A percentile compares a stretch with the other conserved stretches of the same genome.
phyloP scores from a whole-genome alignment of 2,113 vertebrate species.

The Cariama cristata region DNA sequence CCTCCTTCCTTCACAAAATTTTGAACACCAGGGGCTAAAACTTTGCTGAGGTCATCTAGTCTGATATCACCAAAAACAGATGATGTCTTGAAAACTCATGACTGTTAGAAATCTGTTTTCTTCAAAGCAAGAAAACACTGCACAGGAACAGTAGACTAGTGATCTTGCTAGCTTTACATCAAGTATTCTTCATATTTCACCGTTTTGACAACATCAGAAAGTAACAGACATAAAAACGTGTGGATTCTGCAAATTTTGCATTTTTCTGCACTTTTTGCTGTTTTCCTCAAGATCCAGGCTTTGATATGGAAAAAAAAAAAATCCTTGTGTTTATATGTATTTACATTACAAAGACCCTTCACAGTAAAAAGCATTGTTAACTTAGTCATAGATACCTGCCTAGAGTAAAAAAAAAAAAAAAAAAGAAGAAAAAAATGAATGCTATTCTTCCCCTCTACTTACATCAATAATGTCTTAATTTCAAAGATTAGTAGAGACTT shows the following conservation, averaged over 20 bases:
- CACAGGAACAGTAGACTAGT: background rate
- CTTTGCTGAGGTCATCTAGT: background rate
- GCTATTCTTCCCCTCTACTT: background rate
- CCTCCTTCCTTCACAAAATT: background rate
- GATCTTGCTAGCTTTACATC: background rate
- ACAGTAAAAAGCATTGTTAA: background rate
- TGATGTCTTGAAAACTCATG: background rate
- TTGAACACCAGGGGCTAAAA: background rate
- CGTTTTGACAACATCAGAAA: background rate
- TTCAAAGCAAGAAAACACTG: background rate
- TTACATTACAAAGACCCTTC: slow-evolving; percentile 8
- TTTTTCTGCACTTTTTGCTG: background rate
- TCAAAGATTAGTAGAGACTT: background rate
- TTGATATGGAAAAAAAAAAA: background rate
- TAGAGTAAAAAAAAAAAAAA: background rate
- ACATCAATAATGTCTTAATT: background rate
- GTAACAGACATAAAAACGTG: background rate
- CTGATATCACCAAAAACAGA: background rate
- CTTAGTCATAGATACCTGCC: background rate
- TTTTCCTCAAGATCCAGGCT: background rate
- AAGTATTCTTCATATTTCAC: background rate
- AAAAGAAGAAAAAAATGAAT: too few relatives aligned
- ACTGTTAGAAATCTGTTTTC: background rate
- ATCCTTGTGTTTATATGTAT: background rate
- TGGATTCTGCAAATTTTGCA: background rate